Conservation (phyloP, 1,140 invertebrate species). For the Drosophila bifasciata region DNA sequence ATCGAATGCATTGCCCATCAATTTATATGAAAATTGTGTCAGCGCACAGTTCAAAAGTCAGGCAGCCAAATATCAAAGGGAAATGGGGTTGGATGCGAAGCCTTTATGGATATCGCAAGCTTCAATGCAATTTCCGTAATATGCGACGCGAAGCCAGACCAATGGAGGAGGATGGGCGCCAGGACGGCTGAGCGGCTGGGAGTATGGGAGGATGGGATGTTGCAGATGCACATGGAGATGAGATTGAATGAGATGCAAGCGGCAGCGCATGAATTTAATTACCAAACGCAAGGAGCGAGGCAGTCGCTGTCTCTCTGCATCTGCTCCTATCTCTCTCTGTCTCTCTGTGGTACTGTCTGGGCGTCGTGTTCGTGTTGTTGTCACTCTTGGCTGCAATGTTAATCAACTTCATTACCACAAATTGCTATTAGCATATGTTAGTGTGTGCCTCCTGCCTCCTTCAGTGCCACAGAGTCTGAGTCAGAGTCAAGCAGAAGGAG, state of each 20-base stretch:
- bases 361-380: slow-evolving; percentile 64
- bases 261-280: slow-evolving; percentile 75
- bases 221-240: slow-evolving; percentile 23
- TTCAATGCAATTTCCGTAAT: slow-evolving; percentile 77
- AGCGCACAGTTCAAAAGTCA: slow-evolving; percentile 33
- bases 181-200: no score
- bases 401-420: slow-evolving; percentile 82
- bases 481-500: slow-evolving; percentile 2
- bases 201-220: not conserved
- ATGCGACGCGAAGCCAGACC: slow-evolving; percentile 21
- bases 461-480: slow-evolving; percentile 17
- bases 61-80: slow-evolving; percentile 53
- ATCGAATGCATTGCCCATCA: slow-evolving; percentile 35
- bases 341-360: slow-evolving; percentile 9
- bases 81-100: slow-evolving; percentile 45
- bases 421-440: slow-evolving; percentile 82
- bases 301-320: slow-evolving; percentile 14
- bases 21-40: slow-evolving; percentile 51
- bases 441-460: slow-evolving; percentile 45
- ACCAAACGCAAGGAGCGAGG: slow-evolving; percentile 56
- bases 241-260: slow-evolving; percentile 56
- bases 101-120: slow-evolving; percentile 57
- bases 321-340: slow-evolving; percentile 1
- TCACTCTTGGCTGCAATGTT: slow-evolving; percentile 80
- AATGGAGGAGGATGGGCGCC: slow-evolving; percentile 8